Percentiles rank a stretch among this genome's conserved stretches.
Evolutionary conservation across 2,797 vertebrate genomes (phyloP).

Genomic region (Tarsius wallacei): DNA sequence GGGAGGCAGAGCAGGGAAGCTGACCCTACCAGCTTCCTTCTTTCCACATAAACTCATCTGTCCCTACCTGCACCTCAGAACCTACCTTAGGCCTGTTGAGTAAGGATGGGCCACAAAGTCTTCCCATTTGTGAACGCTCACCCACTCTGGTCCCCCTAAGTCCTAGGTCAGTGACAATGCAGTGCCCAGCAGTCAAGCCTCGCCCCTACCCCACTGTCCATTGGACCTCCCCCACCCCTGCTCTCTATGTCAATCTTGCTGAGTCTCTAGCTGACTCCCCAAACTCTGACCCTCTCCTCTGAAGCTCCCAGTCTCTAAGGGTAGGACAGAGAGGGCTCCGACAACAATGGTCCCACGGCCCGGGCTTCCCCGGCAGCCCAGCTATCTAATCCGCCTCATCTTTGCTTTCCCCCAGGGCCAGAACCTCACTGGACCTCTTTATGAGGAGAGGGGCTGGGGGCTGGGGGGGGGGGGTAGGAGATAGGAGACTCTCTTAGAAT

Average conservation of each 20-base stretch:
- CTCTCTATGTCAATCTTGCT: background rate
- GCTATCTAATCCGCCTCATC: background rate
- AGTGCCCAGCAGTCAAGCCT: background rate
- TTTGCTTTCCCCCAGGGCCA: background rate
- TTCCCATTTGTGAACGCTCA: background rate
- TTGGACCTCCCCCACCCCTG: background rate
- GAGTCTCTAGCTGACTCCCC: background rate
- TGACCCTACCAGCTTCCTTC: background rate
- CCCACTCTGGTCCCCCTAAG: rapidly evolving
- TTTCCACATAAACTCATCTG: background rate
- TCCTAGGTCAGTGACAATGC: background rate
- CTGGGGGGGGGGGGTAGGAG: background rate
- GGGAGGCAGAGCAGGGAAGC: background rate
- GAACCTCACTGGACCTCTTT: background rate
- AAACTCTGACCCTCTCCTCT: background rate
- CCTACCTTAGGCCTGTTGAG: background rate
- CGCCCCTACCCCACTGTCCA: too few relatives aligned
- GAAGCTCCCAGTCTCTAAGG: background rate
- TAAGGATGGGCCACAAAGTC: background rate
- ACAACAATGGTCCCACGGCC: background rate
- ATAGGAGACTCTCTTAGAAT: background rate
- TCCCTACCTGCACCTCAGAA: background rate
- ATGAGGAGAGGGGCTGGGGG: background rate
- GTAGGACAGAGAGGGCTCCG: background rate
- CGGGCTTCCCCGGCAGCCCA: background rate